phyloP scores from a whole-genome alignment of 2,113 vertebrate species.

The Hydrochoerus hydrochaeris region DNA sequence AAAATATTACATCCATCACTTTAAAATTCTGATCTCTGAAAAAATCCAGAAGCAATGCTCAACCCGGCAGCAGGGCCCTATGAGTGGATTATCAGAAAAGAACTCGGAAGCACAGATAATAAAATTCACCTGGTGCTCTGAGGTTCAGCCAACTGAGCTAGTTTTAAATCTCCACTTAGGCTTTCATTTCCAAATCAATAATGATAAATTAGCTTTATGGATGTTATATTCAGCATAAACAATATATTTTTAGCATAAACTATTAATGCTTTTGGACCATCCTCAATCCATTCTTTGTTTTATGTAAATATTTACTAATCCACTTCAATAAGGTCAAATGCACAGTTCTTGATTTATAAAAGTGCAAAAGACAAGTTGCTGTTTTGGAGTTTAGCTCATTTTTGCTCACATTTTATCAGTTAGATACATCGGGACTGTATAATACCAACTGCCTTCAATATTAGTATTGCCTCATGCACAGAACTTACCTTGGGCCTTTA shows the following conservation, averaged over 20 bases:
- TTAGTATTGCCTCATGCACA: neutral
- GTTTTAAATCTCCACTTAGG: conserved; percentile 15
- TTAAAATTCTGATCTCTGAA: neutral
- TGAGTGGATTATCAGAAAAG: neutral
- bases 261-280: neutral
- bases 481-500: neutral
- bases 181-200: conserved; percentile 40
- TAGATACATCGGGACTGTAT: neutral
- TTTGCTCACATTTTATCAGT: neutral
- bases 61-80: neutral
- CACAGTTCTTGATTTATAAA: neutral
- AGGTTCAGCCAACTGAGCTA: neutral
- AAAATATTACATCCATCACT: neutral
- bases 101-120: neutral
- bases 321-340: neutral
- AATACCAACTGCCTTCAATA: neutral
- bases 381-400: neutral
- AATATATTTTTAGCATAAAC: neutral
- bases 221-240: neutral
- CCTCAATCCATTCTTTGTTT: neutral
- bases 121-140: neutral
- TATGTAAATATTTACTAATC: conserved; percentile 10
- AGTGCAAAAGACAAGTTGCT: neutral
- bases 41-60: neutral
- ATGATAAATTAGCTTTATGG: neutral